Evolutionary conservation across 2,797 vertebrate genomes (phyloP).

Genomic region (Crenuchus spilurus): DNA sequence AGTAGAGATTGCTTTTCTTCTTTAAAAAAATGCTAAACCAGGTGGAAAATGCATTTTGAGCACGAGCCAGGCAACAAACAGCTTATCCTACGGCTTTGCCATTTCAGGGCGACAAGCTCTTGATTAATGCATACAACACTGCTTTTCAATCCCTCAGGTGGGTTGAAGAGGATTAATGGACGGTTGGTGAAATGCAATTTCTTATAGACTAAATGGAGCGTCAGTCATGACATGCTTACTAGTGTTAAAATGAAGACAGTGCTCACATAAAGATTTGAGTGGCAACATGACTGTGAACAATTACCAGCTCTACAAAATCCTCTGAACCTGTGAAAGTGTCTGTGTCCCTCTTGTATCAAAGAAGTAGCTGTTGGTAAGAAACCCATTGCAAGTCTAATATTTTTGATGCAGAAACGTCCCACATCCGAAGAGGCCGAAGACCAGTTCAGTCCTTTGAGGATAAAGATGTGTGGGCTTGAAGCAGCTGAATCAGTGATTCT

Average conservation of each 20-base stretch:
- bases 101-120: conserved; percentile 37
- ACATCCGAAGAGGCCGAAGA: not conserved
- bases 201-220: not conserved
- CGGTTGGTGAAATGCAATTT: not conserved
- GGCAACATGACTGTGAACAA: too few species aligned
- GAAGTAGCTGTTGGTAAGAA: not conserved
- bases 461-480: not conserved
- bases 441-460: not conserved
- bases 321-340: not conserved
- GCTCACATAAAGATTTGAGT: not conserved
- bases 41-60: conserved; percentile 61
- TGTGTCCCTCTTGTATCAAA: not conserved
- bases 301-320: too few species aligned
- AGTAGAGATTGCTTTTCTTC: conserved; percentile 58
- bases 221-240: not conserved
- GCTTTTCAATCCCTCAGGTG: conserved; percentile 18
- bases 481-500: not conserved
- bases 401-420: not conserved
- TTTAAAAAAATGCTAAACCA: conserved; percentile 56
- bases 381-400: not conserved
- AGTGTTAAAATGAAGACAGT: not conserved
- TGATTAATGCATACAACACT: conserved; percentile 15
- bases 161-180: conserved; percentile 1
- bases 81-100: conserved; percentile 27
- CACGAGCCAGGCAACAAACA: conserved; percentile 32